phyloP scores from a whole-genome alignment of 1,140 invertebrate species.

The Calosoma granatense region DNA sequence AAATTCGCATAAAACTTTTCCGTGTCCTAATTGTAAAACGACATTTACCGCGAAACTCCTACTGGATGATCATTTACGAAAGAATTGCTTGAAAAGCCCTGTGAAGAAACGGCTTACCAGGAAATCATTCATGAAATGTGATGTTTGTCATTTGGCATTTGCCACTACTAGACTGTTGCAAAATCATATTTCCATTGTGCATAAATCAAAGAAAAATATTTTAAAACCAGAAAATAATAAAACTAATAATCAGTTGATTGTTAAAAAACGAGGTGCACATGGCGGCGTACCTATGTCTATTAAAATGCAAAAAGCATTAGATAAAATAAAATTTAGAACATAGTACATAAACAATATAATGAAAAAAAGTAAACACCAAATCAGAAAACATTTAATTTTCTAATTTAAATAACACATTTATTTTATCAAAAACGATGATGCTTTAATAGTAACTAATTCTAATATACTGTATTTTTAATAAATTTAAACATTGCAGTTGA shows the following conservation, averaged over 20 bases:
- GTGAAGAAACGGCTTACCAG: not conserved
- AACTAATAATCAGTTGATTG: not conserved
- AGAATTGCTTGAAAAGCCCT: not conserved
- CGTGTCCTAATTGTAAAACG: not conserved
- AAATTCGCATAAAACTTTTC: conserved; percentile 3
- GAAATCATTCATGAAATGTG: not conserved
- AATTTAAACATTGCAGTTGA: no score
- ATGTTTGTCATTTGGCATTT: not conserved
- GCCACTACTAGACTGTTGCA: not conserved
- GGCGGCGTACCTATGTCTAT: not conserved
- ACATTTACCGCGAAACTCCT: not conserved
- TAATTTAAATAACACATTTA: no score
- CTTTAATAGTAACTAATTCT: no score
- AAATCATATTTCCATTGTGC: not conserved
- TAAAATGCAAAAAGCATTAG: conserved; percentile 1
- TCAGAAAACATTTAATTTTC: no score
- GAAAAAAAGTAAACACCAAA: no score
- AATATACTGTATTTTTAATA: no score
- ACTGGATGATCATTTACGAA: not conserved
- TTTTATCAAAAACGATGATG: no score
- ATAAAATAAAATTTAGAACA: not conserved
- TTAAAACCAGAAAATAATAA: not conserved
- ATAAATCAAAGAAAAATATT: not conserved
- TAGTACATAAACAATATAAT: no score
- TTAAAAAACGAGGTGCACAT: not conserved